Conservation (phyloP, 1,140 invertebrate genomes). For the Camponotus pennsylvanicus region DNA sequence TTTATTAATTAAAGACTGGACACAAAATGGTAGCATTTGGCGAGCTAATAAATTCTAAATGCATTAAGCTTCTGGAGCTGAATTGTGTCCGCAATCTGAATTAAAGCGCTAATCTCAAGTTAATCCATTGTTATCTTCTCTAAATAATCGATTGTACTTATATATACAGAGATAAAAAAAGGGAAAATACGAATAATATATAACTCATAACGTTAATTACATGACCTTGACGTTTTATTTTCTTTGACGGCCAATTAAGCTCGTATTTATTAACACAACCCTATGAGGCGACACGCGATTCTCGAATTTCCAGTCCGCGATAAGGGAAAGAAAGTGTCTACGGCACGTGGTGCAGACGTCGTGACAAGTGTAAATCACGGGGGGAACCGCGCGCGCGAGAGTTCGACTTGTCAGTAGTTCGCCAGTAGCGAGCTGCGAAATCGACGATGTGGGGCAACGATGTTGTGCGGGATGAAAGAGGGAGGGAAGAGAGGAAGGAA, state of each 20-base stretch:
- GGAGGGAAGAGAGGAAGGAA: slow-evolving; percentile 27
- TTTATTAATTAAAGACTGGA: slow-evolving; percentile 54
- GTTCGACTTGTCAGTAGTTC: slow-evolving; percentile 60
- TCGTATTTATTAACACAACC: slow-evolving; percentile 31
- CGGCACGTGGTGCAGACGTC: slow-evolving; percentile 68
- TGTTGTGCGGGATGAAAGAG: slow-evolving; percentile 23
- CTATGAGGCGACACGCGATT: slow-evolving; percentile 10
- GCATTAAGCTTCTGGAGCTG: slow-evolving; percentile 39
- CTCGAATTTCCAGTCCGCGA: slow-evolving; percentile 44
- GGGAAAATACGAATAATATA: neutral
- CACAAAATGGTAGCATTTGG: slow-evolving; percentile 51
- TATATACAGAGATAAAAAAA: neutral
- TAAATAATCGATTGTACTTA: neutral
- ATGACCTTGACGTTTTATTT: neutral
- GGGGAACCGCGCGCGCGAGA: slow-evolving; percentile 55
- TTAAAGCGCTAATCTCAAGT: slow-evolving; percentile 25
- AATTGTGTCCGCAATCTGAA: slow-evolving; percentile 32
- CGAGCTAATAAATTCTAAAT: slow-evolving; percentile 41
- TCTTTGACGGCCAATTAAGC: neutral
- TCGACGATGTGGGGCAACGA: slow-evolving; percentile 59
- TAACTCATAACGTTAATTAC: neutral
- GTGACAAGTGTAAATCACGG: slow-evolving; percentile 74
- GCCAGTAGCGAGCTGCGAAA: slow-evolving; percentile 67
- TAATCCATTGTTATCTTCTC: neutral
- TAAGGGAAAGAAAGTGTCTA: slow-evolving; percentile 70